phyloP scores from a whole-genome alignment of 1,140 invertebrate species.

The Holotrichia oblita region DNA sequence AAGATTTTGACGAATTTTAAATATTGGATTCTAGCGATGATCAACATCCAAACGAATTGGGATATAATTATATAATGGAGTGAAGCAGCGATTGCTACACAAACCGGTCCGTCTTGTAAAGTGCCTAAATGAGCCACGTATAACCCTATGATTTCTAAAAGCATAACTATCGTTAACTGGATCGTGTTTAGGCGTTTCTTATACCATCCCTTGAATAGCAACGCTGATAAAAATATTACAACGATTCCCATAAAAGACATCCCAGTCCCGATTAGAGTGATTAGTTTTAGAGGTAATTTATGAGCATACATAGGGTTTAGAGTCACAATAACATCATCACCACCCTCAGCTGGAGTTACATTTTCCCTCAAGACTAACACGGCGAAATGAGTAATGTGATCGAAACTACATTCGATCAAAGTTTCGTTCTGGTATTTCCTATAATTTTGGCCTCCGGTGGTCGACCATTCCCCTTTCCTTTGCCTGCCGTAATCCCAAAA shows the following conservation, averaged over 20 bases:
- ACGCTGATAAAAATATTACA: too few species aligned
- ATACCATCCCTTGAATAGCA: too few species aligned
- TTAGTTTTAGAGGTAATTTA: conserved; percentile 66
- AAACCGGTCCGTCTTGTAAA: conserved; percentile 51
- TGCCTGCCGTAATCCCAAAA: too few species aligned
- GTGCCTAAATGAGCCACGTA: conserved; percentile 65
- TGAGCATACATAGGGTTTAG: conserved; percentile 69
- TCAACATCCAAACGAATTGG: too few species aligned
- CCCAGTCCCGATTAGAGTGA: conserved; percentile 67
- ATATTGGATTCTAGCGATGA: too few species aligned
- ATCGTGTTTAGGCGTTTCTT: too few species aligned
- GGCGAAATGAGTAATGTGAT: conserved; percentile 72
- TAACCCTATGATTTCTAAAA: conserved; percentile 66
- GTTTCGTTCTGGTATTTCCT: too few species aligned
- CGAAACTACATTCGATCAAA: too few species aligned
- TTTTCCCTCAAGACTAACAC: conserved; percentile 60
- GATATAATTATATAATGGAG: too few species aligned
- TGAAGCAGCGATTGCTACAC: too few species aligned
- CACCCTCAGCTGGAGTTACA: conserved; percentile 42
- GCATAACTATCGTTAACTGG: conserved; percentile 66
- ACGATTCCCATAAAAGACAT: too few species aligned
- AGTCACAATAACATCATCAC: conserved; percentile 59
- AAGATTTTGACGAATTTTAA: too few species aligned
- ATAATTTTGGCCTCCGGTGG: conserved; percentile 53
- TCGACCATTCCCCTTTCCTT: conserved; percentile 64